Conservation (phyloP, 2,888 invertebrate species). For the Drosophila niveifrons region DNA sequence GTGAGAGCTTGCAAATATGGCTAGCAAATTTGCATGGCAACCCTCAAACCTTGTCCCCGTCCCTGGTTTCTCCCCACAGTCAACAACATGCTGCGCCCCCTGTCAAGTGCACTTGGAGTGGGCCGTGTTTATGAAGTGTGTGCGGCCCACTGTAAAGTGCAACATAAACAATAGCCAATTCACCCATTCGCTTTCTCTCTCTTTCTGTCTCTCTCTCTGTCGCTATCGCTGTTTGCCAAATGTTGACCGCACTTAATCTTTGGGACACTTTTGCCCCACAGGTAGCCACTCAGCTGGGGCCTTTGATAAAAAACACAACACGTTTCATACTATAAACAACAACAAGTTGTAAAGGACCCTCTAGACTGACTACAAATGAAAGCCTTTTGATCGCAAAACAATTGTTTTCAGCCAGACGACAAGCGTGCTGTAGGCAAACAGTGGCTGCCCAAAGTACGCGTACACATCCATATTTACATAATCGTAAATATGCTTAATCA, state of each 20-base stretch:
- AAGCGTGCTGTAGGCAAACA: slow-evolving; percentile 1
- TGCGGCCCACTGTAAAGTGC: slow-evolving; percentile 62
- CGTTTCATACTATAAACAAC: neutral
- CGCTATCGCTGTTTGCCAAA: slow-evolving; percentile 53
- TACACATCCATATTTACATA: neutral
- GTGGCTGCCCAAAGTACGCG: slow-evolving; percentile 5
- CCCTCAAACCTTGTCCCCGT: neutral
- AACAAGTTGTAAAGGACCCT: slow-evolving; percentile 14
- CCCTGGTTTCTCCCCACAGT: neutral
- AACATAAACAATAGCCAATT: slow-evolving; percentile 69
- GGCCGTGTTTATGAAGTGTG: slow-evolving; percentile 63
- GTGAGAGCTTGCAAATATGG: slow-evolving; percentile 64
- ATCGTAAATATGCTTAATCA: neutral
- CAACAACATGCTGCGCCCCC: slow-evolving; percentile 39
- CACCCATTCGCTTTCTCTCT: neutral
- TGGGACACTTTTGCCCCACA: slow-evolving; percentile 35
- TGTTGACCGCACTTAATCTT: slow-evolving; percentile 68
- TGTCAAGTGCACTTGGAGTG: slow-evolving; percentile 66
- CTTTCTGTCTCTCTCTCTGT: neutral
- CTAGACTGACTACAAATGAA: neutral
- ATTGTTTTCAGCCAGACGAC: slow-evolving; percentile 10
- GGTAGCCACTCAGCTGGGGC: slow-evolving; percentile 13
- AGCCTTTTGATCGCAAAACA: slow-evolving; percentile 11
- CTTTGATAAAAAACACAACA: slow-evolving; percentile 18
- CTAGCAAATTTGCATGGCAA: slow-evolving; percentile 66